Conservation (phyloP, 2,888 invertebrate species). For the Cosmia trapezina region DNA sequence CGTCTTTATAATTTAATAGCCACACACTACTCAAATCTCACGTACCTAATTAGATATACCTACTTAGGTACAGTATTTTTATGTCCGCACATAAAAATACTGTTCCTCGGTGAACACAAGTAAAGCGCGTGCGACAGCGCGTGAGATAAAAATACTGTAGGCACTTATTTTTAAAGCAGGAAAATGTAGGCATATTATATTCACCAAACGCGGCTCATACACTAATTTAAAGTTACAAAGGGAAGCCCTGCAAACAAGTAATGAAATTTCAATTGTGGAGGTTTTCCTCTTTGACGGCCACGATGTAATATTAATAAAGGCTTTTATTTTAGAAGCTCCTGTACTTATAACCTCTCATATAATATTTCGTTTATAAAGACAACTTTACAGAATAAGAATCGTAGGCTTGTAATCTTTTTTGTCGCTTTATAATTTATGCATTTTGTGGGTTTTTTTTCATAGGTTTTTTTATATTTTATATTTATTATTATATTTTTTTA, state of each 20-base stretch:
- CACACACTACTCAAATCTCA: neutral
- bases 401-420: neutral
- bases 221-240: slow-evolving; percentile 65
- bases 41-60: neutral
- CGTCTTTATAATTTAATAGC: neutral
- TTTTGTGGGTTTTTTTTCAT: neutral
- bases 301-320: slow-evolving; percentile 62
- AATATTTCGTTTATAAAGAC: slow-evolving; percentile 18
- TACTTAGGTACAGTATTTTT: too few species aligned
- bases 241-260: slow-evolving; percentile 66
- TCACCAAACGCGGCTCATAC: slow-evolving; percentile 23
- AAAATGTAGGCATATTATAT: slow-evolving; percentile 1
- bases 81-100: too few species aligned
- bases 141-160: too few species aligned
- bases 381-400: neutral
- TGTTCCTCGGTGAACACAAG: too few species aligned
- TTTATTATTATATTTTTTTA: too few species aligned
- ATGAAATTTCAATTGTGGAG: slow-evolving; percentile 71
- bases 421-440: neutral
- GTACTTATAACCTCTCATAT: slow-evolving; percentile 14
- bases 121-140: too few species aligned
- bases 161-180: slow-evolving; percentile 1
- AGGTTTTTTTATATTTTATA: too few species aligned
- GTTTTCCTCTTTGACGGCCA: slow-evolving; percentile 59
- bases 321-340: slow-evolving; percentile 44